Evolutionary conservation across 2,888 invertebrate species (phyloP).

Genomic region (Nemapogon koenigi): DNA sequence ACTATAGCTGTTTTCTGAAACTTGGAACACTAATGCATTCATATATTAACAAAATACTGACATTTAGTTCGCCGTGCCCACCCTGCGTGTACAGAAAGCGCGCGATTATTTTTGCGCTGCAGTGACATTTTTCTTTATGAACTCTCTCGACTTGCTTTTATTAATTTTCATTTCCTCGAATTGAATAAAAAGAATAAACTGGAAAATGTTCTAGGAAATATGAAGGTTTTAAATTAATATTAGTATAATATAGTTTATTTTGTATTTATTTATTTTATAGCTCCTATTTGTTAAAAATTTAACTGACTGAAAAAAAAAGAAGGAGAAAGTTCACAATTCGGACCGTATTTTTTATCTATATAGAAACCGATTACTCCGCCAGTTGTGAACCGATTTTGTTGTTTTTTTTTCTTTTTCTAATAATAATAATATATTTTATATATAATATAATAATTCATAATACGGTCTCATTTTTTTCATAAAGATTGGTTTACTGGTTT

Average conservation of each 20-base stretch:
- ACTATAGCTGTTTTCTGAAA: conserved; percentile 42
- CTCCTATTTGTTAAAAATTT: too few species aligned
- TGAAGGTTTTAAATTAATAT: neutral
- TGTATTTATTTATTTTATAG: too few species aligned
- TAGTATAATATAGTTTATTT: neutral
- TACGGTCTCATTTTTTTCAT: too few species aligned
- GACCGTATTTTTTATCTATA: too few species aligned
- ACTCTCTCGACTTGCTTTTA: conserved; percentile 42
- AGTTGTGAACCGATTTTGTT: neutral
- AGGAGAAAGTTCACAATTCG: too few species aligned
- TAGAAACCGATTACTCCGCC: too few species aligned
- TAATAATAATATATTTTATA: neutral
- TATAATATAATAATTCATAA: neutral
- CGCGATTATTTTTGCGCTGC: conserved; percentile 42
- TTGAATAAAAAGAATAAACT: conserved; percentile 27
- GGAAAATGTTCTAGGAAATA: conserved; percentile 26
- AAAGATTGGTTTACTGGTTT: too few species aligned
- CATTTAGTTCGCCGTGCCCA: conserved; percentile 18
- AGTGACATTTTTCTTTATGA: conserved; percentile 55
- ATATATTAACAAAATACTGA: conserved; percentile 41
- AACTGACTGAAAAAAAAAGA: too few species aligned
- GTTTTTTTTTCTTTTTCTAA: neutral
- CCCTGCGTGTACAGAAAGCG: conserved; percentile 22
- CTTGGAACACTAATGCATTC: conserved; percentile 43
- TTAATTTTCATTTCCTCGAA: conserved; percentile 37